Evolutionary conservation across 2,888 invertebrate species (phyloP).

Genomic region (Athrips mouffetella): DNA sequence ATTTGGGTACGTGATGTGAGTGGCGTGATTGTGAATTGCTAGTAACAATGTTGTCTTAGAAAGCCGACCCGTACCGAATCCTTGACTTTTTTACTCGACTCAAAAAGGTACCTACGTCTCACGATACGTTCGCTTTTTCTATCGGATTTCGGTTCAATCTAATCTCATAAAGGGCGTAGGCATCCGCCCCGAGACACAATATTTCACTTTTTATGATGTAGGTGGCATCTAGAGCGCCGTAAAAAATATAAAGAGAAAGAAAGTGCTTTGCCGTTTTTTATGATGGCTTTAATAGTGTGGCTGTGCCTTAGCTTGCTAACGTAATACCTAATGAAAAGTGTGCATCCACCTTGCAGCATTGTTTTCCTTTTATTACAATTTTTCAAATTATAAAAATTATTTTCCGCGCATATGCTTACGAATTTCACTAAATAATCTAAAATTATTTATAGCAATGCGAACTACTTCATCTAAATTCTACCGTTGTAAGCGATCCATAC

Average conservation of each 20-base stretch:
- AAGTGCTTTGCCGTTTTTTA: conserved; percentile 56
- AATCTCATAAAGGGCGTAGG: conserved; percentile 62
- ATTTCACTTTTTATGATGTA: conserved; percentile 74
- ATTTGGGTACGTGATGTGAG: neutral
- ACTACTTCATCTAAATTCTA: too few relatives aligned
- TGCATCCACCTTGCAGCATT: conserved; percentile 30
- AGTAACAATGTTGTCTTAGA: conserved; percentile 6
- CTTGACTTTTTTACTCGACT: conserved; percentile 20
- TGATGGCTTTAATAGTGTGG: conserved; percentile 57
- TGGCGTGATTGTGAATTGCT: conserved; percentile 11
- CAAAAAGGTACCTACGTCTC: conserved; percentile 19
- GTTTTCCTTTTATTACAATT: conserved; percentile 19
- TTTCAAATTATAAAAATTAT: too few relatives aligned
- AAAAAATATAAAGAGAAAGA: conserved; percentile 67
- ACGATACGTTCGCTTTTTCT: conserved; percentile 40
- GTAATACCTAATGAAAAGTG: too few relatives aligned
- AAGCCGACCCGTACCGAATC: conserved; percentile 16
- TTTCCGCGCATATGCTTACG: too few relatives aligned
- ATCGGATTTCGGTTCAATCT: conserved; percentile 65
- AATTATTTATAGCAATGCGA: too few relatives aligned
- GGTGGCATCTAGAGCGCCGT: conserved; percentile 61
- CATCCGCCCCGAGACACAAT: conserved; percentile 65
- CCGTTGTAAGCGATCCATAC: too few relatives aligned
- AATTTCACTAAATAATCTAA: too few relatives aligned
- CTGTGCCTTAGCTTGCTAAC: conserved; percentile 44